Evolutionary conservation across 1,140 invertebrate genomes (phyloP), one percentile per base, ranked within the genome.

Genomic region (Nylanderia fulva): DNA sequence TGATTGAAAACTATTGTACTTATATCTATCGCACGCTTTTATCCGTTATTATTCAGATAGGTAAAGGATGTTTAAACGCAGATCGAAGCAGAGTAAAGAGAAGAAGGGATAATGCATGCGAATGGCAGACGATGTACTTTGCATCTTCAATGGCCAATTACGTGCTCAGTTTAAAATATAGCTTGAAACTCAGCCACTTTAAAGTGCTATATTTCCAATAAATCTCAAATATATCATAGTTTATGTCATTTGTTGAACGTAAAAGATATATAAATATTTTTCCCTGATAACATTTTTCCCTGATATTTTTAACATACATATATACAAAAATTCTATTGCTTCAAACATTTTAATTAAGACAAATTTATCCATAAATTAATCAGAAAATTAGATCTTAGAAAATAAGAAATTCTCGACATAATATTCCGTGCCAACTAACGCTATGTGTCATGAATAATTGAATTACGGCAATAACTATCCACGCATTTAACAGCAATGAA

Each of bases 41-140:
- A 66, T 79, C 42, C 42, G n/a, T 42, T n/a, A 18, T 79, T 29
- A 21, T 68, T 79, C 33, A 21, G 75, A 11, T 13, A 15, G 29
- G 7, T 24, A 9, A 79, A 79, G 42, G n/a, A 63, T 18, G 15
- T 33, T 54, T 68, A 68, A 79, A 21, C 45, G 61, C 61, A 63
- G 45, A 77, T 77, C 75, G 75, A 77, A 75, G 42, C 39, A 33
- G 29, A 11, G 21, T 27, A 60, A 15, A 66, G 42, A 15, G 29
- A 15, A 48, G 8, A 18, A 0, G 2, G 42, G 33, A 8, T 79
- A 68, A n/a, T 54, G 45, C 45, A 79, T 21, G 74, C 39, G 61
- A 79, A 68, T 79, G 45, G 76, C 63, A 79, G 76, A 79, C 76
- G 75, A 29, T 66, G 76, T 42, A 79, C 76, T 79, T 79, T 79